Evolutionary conservation across 2,113 vertebrate genomes (phyloP).

Genomic region (Vicugna pacos): DNA sequence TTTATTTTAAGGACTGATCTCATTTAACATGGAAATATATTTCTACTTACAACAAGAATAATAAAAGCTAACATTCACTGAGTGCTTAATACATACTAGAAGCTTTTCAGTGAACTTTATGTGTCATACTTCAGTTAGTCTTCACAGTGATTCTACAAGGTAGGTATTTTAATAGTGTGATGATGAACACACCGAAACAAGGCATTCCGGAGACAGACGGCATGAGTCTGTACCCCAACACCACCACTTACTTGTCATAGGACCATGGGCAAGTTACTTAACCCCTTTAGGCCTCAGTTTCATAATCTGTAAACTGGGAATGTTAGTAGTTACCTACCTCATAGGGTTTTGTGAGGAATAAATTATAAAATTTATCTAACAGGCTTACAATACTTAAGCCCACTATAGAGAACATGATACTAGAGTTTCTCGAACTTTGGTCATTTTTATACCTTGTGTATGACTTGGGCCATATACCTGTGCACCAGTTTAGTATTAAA

Average conservation of each 20-base stretch:
- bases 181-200: background rate
- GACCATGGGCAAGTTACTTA: background rate
- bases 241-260: background rate
- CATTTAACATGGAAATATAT: background rate
- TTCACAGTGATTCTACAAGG: background rate
- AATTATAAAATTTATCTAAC: background rate
- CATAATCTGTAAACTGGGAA: background rate
- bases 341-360: background rate
- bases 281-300: background rate
- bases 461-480: background rate
- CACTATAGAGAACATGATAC: background rate
- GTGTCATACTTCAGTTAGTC: background rate
- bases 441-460: background rate
- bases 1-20: background rate
- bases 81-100: background rate
- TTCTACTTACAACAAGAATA: background rate
- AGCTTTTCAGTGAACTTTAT: background rate
- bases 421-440: background rate
- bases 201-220: background rate
- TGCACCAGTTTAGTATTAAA: background rate
- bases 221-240: background rate
- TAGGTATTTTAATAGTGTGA: background rate
- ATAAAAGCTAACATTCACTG: background rate
- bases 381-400: background rate
- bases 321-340: background rate